These are phyloP conservation scores for Philopedon plagiatum DNA, from an alignment of 2,888 invertebrate genomes.

Conservation along the genomic window DNA sequence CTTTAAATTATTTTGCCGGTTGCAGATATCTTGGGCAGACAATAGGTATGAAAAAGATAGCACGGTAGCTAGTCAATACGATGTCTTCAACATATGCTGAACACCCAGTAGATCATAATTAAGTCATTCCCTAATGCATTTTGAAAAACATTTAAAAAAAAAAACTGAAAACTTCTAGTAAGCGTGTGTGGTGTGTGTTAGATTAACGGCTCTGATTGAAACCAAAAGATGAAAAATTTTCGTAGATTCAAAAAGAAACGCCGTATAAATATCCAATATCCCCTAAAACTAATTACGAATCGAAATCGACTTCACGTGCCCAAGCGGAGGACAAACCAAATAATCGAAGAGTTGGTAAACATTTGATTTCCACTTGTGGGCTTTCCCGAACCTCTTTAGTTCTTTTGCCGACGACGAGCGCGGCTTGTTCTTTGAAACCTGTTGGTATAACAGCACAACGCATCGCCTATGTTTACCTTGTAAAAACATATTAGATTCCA, in stretches of 20 bases:
- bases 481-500: neutral
- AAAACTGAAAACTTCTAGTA: no score
- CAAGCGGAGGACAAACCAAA: slow-evolving; percentile 32
- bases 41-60: no score
- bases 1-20: no score
- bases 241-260: no score
- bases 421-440: slow-evolving; percentile 25
- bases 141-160: no score
- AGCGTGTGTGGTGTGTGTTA: no score
- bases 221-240: no score
- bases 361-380: slow-evolving; percentile 44
- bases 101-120: no score
- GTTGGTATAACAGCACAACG: slow-evolving; percentile 9
- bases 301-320: slow-evolving; percentile 41
- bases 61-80: no score
- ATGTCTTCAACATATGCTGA: no score
- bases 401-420: slow-evolving; percentile 25
- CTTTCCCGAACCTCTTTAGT: slow-evolving; percentile 26
- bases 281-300: slow-evolving; percentile 34
- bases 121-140: no score
- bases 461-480: slow-evolving; percentile 5
- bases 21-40: no score
- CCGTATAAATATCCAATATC: neutral
- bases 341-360: slow-evolving; percentile 41
- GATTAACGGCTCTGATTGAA: neutral